phyloP scores from a whole-genome alignment of 2,113 vertebrate species.

The Perccottus glenii region DNA sequence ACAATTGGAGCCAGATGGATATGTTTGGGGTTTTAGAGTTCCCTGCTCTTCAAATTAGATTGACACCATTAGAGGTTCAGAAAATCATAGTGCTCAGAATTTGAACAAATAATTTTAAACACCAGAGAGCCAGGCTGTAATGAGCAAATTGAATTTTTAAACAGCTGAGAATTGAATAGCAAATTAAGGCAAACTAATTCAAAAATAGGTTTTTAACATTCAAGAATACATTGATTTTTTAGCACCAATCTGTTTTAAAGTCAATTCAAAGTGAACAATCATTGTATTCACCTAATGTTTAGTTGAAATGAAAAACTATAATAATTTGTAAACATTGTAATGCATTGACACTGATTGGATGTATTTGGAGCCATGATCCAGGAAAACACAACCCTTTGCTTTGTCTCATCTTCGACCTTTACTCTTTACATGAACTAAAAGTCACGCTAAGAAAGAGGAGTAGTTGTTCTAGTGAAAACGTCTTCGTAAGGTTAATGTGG shows the following conservation, averaged over 20 bases:
- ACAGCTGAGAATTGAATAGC: background rate
- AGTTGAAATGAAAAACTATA: background rate
- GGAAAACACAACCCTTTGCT: too few relatives aligned
- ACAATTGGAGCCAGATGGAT: too few relatives aligned
- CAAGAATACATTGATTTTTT: constrained; percentile 3
- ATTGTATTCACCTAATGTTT: too few relatives aligned
- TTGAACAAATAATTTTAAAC: constrained; percentile 7
- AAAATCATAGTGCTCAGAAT: background rate
- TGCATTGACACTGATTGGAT: too few relatives aligned
- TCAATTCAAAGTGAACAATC: background rate
- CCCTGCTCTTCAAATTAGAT: background rate
- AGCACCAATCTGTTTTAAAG: background rate
- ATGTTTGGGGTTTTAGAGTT: too few relatives aligned
- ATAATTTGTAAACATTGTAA: too few relatives aligned
- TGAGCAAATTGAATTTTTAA: constrained; percentile 3
- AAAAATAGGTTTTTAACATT: constrained; percentile 1
- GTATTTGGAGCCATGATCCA: too few relatives aligned
- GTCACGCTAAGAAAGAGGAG: background rate
- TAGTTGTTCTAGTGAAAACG: background rate
- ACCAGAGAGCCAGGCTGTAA: background rate
- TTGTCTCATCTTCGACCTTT: too few relatives aligned
- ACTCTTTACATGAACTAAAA: too few relatives aligned
- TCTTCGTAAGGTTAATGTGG: constrained; percentile 31
- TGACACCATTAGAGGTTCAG: background rate
- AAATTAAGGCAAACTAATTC: background rate